Percentiles rank a stretch among this genome's conserved stretches.
Evolutionary conservation across 2,888 invertebrate genomes (phyloP).

Genomic region (Hirtodrosophila histrioides): DNA sequence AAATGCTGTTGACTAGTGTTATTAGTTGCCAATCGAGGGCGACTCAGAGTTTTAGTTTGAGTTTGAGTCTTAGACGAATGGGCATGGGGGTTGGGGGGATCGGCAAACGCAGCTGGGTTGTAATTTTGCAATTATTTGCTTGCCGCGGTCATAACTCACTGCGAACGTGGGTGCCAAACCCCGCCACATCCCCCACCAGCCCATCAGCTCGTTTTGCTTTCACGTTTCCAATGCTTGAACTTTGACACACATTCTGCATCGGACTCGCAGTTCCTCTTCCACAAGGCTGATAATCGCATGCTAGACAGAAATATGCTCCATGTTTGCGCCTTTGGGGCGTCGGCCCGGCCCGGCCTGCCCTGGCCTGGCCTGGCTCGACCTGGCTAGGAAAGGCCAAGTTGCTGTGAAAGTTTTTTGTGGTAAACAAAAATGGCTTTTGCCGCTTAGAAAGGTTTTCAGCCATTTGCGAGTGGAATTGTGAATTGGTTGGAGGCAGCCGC

Average conservation of each 20-base stretch:
- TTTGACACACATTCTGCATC: slow-evolving; percentile 74
- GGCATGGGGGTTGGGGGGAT: slow-evolving; percentile 3
- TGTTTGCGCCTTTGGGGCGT: slow-evolving; percentile 72
- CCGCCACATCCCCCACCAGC: slow-evolving; percentile 5
- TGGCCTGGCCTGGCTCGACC: slow-evolving; percentile 22
- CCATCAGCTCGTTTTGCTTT: slow-evolving; percentile 59
- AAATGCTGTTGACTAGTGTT: slow-evolving; percentile 26
- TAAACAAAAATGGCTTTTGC: slow-evolving; percentile 36
- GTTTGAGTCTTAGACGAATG: not conserved
- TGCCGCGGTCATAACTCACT: slow-evolving; percentile 74
- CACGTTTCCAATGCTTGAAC: slow-evolving; percentile 74
- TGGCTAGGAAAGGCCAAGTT: slow-evolving; percentile 18
- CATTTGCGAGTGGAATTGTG: slow-evolving; percentile 26
- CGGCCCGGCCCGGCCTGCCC: slow-evolving; percentile 23
- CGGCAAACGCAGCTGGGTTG: slow-evolving; percentile 44
- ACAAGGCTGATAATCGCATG: slow-evolving; percentile 70
- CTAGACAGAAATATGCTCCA: slow-evolving; percentile 67
- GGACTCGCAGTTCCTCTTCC: slow-evolving; percentile 31
- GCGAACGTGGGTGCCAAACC: slow-evolving; percentile 55
- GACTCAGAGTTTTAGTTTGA: slow-evolving; percentile 17
- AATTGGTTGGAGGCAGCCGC: not conserved
- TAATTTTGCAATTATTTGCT: slow-evolving; percentile 79
- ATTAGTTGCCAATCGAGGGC: slow-evolving; percentile 34
- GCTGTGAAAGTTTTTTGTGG: slow-evolving; percentile 67
- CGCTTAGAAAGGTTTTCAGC: slow-evolving; percentile 54